phyloP scores from a whole-genome alignment of 2,113 vertebrate species.

The Daphoenositta chrysoptera region DNA sequence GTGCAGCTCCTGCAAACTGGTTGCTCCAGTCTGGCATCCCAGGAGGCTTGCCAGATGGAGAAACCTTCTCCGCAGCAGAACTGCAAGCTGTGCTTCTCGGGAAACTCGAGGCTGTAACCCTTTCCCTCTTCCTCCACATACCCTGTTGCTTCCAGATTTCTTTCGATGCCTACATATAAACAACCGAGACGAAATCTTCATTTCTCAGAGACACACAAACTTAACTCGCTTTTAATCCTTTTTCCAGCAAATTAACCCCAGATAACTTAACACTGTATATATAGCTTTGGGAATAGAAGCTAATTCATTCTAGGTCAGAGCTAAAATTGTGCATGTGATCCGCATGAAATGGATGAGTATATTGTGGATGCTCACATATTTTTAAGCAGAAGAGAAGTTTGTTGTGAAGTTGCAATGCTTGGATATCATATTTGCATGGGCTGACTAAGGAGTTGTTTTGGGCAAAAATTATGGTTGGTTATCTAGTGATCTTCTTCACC shows the following conservation, averaged over 20 bases:
- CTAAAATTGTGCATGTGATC: not conserved
- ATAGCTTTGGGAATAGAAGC: conserved; percentile 16
- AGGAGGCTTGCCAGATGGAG: conserved; percentile 63
- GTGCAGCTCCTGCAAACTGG: conserved; percentile 34
- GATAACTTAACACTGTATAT: not conserved
- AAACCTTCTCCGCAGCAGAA: conserved; percentile 51
- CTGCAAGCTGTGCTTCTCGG: conserved; percentile 57
- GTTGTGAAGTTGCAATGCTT: not conserved
- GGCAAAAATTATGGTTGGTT: not conserved
- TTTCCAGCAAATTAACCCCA: conserved; percentile 43
- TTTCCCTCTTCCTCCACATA: conserved; percentile 51
- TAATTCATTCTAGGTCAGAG: conserved; percentile 30
- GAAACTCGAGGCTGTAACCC: conserved; percentile 53
- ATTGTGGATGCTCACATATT: not conserved
- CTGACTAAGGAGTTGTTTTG: not conserved
- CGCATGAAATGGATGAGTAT: not conserved
- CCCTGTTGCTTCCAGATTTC: conserved; percentile 49
- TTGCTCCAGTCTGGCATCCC: conserved; percentile 63
- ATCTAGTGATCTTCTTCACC: not conserved
- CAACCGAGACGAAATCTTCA: not conserved
- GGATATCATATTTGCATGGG: not conserved
- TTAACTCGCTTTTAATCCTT: conserved; percentile 9
- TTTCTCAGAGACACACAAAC: not conserved
- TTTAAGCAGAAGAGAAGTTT: not conserved
- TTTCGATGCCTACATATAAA: not conserved